phyloP scores from a whole-genome alignment of 2,888 invertebrate genomes.

The Panopea generosa region DNA sequence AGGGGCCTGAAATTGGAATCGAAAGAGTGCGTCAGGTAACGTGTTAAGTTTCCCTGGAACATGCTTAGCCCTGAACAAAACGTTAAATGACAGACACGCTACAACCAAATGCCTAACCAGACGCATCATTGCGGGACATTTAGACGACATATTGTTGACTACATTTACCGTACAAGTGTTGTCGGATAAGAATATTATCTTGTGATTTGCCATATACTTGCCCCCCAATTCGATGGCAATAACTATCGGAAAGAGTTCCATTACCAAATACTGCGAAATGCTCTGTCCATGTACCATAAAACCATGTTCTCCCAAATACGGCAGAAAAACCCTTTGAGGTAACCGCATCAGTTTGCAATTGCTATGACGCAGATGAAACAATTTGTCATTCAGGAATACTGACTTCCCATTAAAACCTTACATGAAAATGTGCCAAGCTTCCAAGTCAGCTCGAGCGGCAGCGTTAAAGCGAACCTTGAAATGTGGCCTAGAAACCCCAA shows the following conservation, averaged over 20 bases:
- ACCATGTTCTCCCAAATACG: neutral
- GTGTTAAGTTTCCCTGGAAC: neutral
- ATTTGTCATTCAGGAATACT: constrained; percentile 29
- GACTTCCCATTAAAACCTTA: constrained; percentile 43
- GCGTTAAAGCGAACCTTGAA: constrained; percentile 28
- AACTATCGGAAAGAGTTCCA: neutral
- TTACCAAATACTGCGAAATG: neutral
- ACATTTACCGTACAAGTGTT: constrained; percentile 35
- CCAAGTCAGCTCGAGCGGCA: constrained; percentile 25
- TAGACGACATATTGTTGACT: constrained; percentile 39
- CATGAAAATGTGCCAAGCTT: constrained; percentile 41
- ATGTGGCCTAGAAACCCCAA: constrained; percentile 11
- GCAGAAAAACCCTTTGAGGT: neutral
- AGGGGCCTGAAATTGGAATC: constrained; percentile 48
- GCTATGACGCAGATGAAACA: neutral
- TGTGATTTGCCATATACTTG: constrained; percentile 19
- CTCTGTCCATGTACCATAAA: neutral
- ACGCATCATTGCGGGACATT: constrained; percentile 24
- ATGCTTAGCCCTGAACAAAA: constrained; percentile 1
- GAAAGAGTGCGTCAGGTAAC: neutral
- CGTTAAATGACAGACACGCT: constrained; percentile 1
- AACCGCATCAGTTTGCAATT: neutral
- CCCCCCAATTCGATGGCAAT: neutral
- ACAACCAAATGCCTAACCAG: constrained; percentile 32
- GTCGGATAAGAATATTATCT: constrained; percentile 38